Conservation (phyloP, 1,140 invertebrate species). For the Conus ventricosus region DNA sequence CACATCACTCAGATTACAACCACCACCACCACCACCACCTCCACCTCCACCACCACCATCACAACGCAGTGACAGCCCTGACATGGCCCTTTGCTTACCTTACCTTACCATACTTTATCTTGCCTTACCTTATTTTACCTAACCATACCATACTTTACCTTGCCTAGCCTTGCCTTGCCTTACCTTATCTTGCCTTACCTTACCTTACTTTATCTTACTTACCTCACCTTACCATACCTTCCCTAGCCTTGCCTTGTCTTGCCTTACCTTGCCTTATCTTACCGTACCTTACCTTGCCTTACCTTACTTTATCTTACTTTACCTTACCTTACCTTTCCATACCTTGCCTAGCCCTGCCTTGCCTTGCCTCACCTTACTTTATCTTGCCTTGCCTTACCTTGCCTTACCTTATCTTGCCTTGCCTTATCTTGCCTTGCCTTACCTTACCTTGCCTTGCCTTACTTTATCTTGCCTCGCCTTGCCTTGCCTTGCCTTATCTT, state of each 20-base stretch:
- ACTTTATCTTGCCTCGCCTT: neutral
- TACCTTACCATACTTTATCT: neutral
- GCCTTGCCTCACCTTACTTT: neutral
- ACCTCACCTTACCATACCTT: too few relatives aligned
- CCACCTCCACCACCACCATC: too few relatives aligned
- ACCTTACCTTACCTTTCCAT: neutral
- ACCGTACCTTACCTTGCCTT: neutral
- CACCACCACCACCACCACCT: too few relatives aligned
- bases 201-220: neutral
- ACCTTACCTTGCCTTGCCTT: neutral
- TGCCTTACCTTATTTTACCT: too few relatives aligned
- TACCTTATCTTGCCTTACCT: neutral
- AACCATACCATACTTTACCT: too few relatives aligned
- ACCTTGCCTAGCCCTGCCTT: neutral
- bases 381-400: neutral
- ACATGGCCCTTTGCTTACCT: neutral
- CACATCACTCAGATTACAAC: too few relatives aligned
- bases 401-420: neutral
- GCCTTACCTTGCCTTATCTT: conserved; percentile 2
- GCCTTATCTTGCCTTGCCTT: conserved; percentile 2
- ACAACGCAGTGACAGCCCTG: too few relatives aligned
- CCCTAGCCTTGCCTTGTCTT: neutral
- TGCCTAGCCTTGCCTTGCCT: neutral
- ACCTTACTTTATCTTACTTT: neutral
- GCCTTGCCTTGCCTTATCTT: conserved; percentile 2